Evolutionary conservation across 37 sponge, comb jelly and placozoan species (phyloP), one percentile per base, ranked within the genome.

Genomic region (Spongia lamella): DNA sequence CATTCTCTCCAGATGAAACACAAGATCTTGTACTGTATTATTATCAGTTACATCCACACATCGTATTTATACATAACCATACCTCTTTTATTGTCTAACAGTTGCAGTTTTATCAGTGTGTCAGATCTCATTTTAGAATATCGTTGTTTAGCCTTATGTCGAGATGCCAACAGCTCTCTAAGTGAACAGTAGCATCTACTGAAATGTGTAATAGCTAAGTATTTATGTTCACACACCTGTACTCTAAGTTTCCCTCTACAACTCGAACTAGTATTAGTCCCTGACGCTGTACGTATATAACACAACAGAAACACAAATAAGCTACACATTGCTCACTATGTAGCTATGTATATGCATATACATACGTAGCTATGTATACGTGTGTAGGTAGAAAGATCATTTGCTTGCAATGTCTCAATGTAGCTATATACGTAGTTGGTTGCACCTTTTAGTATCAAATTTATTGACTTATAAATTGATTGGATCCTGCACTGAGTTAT

Each of bases 11-110:
- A 96, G 78, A 34, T 96, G 97, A 32, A 87, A 81, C 17, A 89
- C 86, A 55, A 96, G 66, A 51, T 96, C 97, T 85, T 96, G 97
- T 9, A 96, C 97, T 96, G n/a, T n/a, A n/a, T n/a, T n/a, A n/a
- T n/a, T n/a, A n/a, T n/a, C n/a, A n/a, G n/a, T n/a, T n/a, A 78
- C 7, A 22, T 21, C 38, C 7, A 5, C 25, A 79, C 53, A 37
- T 36, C 25, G 49, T 5, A n/a, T 11, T 47, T 13, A 31, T 7
- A 31, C 0, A 17, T 6, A 64, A 14, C 26, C 38, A 62, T 39
- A 90, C 95, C 93, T 81, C 92, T 83, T 59, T 94, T 94, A 63
- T 88, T 84, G 60, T 94, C 95, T 66, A 94, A 53, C 30, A 94
- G 65, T 61, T 94, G 87, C 22, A 96, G 81, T 64, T 92, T 96